Base-by-base conservation (phyloP, 2,113 vertebrate species). In the Pterocles gutturalis region DNA sequence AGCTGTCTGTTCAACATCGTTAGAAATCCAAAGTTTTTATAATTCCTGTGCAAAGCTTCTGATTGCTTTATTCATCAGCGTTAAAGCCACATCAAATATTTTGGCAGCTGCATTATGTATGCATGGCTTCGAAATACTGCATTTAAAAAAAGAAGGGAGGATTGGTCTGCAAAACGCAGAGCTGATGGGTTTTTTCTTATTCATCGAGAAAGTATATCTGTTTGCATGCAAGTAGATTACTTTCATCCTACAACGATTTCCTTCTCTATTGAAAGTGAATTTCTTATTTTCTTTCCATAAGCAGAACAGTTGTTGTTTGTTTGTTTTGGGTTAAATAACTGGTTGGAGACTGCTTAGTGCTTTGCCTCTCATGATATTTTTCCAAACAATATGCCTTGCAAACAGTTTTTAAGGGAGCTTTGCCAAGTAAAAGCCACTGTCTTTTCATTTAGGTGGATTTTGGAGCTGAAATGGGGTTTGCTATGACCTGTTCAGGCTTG, bases 161-260 rank as follows among this genome's bases (percentile, higher is more conserved):
- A 51, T 67, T 69, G 70, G 25, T 84, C 26, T 95, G 72, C 53
- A 76, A 93, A 96, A 94, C 72, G 21, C 66, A 72, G 89, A 94
- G 55, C 49, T 62, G 57, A 57, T 72, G 41, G 12, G 12, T 67
- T 71, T 66, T 92, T 62, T 13, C 26, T 58, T 91, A 71, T 77
- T 71, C 89, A 84, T 96, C 79, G 51, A 43, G 72, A 57, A 95
- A 91, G 80, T 95, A 22, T 93, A 90, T 89, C 71, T 75, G 19
- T 93, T 96, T 90, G 28, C 9, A 46, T 41, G 55, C 87, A 60
- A 77, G 29, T 28, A 18, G 91, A 88, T 92, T 85, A 81, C 73
- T 89, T 96, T 86, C 54, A 78, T 83, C 41, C 29, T 75, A 66
- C 70, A 78, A 41, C 2, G 67, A 67, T 29, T 64, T 77, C 22